These are phyloP conservation scores for Alentia gelatinosa DNA, from an alignment of 2,888 invertebrate species.

Conservation along the genomic window DNA sequence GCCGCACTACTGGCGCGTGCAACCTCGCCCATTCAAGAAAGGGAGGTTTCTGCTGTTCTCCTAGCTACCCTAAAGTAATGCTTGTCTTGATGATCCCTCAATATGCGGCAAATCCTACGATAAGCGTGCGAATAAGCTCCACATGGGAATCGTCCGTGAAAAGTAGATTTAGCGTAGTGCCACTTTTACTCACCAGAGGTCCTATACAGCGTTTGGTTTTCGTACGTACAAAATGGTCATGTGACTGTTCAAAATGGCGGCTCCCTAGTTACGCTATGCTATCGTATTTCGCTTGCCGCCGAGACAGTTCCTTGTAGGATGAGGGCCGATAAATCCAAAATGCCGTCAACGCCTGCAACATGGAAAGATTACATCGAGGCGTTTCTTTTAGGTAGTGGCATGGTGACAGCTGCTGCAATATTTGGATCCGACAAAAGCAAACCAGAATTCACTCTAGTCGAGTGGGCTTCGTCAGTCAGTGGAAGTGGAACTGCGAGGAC, in stretches of 20 bases:
- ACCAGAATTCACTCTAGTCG: background rate
- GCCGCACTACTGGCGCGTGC: too few relatives aligned
- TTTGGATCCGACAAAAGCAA: background rate
- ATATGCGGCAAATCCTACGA: too few relatives aligned
- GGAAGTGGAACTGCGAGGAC: background rate
- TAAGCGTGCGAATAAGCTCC: too few relatives aligned
- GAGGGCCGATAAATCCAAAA: background rate
- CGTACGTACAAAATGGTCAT: too few relatives aligned
- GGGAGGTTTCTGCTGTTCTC: too few relatives aligned
- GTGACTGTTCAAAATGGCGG: constrained; percentile 47
- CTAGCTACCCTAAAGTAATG: too few relatives aligned
- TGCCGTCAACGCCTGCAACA: background rate
- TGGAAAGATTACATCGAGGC: constrained; percentile 32
- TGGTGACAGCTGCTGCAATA: constrained; percentile 24
- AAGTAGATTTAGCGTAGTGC: too few relatives aligned
- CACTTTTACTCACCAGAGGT: too few relatives aligned
- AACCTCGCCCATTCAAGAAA: too few relatives aligned
- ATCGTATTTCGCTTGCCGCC: background rate
- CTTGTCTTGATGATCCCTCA: too few relatives aligned
- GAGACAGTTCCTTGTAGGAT: background rate
- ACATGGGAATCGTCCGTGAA: too few relatives aligned
- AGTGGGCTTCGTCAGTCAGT: constrained; percentile 14
- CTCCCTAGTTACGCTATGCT: constrained; percentile 22
- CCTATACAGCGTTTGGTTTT: too few relatives aligned
- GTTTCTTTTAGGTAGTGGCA: constrained; percentile 28